Evolutionary conservation across 1,140 invertebrate genomes (phyloP), one percentile per base, ranked within the genome.

Genomic region (Phthorimaea operculella): DNA sequence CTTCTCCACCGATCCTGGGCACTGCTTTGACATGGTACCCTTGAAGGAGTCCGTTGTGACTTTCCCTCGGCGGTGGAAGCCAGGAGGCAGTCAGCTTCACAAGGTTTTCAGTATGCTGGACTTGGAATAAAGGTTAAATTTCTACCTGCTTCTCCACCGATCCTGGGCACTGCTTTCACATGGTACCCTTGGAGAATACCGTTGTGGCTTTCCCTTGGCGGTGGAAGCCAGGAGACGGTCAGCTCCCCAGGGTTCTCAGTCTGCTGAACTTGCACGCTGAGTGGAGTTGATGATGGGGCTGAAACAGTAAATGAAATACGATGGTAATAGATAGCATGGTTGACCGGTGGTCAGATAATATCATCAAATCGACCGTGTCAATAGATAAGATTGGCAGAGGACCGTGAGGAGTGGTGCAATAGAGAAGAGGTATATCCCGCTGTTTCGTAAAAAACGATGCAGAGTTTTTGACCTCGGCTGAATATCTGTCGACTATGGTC

Each of bases 121-220:
- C 83, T 71, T 83, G 81, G n/a, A n/a, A n/a, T n/a, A n/a, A n/a
- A n/a, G n/a, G n/a, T n/a, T n/a, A n/a, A n/a, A n/a, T n/a, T n/a
- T n/a, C 49, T 53, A 85, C 83, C 80, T 57, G 74, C 61, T 55
- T 80, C 76, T 5, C 74, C 77, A 48, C 63, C 70, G n/a, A 80
- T 70, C 44, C 74, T 76, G 0, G 83, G 85, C 0, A 79, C 67
- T 39, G 83, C 83, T 52, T 86, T 89, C 0, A 90, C 87, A 56
- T 89, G 88, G 70, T 95, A 96, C 1, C 93, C 93, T 44, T 91
- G 86, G 4, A 95, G 82, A 16, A 89, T 87, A 0, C 93, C 94
- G 66, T 94, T 93, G 68, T 90, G 90, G 0, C 89, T 87, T 54
- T 92, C 89, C 47, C 88, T 76, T 0, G 89, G 87, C 4, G 85